Evolutionary conservation across 2,797 vertebrate genomes (phyloP), one percentile per base, ranked within the genome.

Genomic region (Sebastes nivosus): DNA sequence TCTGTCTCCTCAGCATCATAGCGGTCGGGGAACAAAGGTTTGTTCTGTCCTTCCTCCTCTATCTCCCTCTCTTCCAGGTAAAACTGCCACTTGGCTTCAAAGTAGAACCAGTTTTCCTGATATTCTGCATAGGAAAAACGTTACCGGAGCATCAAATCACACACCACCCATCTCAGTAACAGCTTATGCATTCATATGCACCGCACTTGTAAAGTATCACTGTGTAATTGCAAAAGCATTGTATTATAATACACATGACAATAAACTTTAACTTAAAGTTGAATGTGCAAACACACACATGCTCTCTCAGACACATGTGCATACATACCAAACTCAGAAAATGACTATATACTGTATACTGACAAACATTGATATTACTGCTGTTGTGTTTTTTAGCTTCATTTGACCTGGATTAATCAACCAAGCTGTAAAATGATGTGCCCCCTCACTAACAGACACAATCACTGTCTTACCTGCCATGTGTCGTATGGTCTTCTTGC

Each of bases 71-170:
- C 98, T 77, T 99, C 98, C 89, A 99, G 89, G 92, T 99, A 99
- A 93, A 98, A 99, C 91, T 99, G 98, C 99, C 98, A 99, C 84
- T 99, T 99, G 16, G 98, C 97, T 92, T 99, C 98, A 55, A 99
- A 99, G 93, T 99, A 99, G 93, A 99, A 99, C 98, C 99, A 99
- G 67, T 97, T 97, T 85, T 99, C 98, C 80, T 99, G 98, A 92
- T 99, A 99, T 75, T 99, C 99, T 99, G 86, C 10, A 73, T 10
- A 78, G 38, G 22, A 83, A 87, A 57, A 57, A 57, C 3, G 3
- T 25, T 57, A 25, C 12, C 12, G 22, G 54, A 57, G 11, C 54
- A 57, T 57, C 54, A 57, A 24, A 57, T 57, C 54, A 57, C 22
- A 57, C 22, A 8, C 22, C 22, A 25, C 1, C 54, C 54, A 25